Base-by-base conservation (phyloP, 2,113 vertebrate genomes). In the Sylvietta virens region DNA sequence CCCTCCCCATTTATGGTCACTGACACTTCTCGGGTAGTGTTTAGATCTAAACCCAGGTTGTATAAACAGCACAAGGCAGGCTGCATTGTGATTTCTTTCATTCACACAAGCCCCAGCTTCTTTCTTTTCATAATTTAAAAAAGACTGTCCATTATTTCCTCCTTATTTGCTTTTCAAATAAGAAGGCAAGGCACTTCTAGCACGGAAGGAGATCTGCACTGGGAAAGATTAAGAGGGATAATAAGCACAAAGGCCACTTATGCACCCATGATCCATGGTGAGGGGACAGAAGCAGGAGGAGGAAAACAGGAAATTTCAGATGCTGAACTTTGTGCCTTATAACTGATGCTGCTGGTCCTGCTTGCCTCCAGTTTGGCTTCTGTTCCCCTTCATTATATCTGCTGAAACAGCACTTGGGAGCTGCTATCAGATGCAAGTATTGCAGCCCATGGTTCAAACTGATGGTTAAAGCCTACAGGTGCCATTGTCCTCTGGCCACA, bases 141-240 rank as follows among this genome's bases (percentile, higher is more conserved):
- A 76, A 79, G 24, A 30, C 33, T 44, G 8, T 89, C 92, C 58
- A 81, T 95, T 93, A 94, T 94, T 86, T 90, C 4, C 2, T 60
- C 51, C 88, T 93, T 94, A 94, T 93, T 90, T 95, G 93, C 90
- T 86, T 97, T 95, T 86, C 82, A 88, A 94, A 96, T 88, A 86
- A 76, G 47, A 76, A 82, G 28, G 26, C 40, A 70, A 67, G 45
- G 53, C 19, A 6, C 67, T 92, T 88, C 48, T 62, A 70, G 26
- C 81, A 81, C 0, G 40, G 57, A 77, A 66, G 51, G 76, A 86
- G 61, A 83, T 71, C 72, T 48, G 45, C 58, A 73, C 60, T 74
- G 76, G 56, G 42, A 84, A 89, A 92, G 87, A 86, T 95, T 74
- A 93, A 80, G 85, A 92, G 61, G 65, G 64, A 64, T 77, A 40